Percentiles rank a stretch among this genome's conserved stretches.
Evolutionary conservation across 2,797 vertebrate genomes (phyloP).

Genomic region (Pipistrellus kuhlii): DNA sequence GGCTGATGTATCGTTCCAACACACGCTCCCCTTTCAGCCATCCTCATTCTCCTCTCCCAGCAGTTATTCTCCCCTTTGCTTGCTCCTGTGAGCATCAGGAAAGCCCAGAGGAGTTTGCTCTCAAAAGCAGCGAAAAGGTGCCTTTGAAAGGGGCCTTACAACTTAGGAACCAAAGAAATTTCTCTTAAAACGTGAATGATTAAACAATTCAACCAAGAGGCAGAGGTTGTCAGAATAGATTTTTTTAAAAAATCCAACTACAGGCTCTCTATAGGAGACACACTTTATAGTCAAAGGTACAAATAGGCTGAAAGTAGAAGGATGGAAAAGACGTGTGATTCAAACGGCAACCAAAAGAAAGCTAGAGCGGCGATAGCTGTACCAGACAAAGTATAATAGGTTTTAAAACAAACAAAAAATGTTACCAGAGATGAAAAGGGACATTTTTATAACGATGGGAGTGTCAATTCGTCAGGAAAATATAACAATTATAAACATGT

Average conservation of each 20-base stretch:
- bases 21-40: rapidly evolving
- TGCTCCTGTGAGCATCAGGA: not conserved
- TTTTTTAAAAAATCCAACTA: not conserved
- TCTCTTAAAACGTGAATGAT: not conserved
- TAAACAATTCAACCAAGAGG: not conserved
- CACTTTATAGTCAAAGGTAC: not conserved
- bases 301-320: not conserved
- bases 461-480: not conserved
- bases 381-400: not conserved
- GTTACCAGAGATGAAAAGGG: not conserved
- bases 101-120: not conserved
- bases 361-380: not conserved
- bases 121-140: not conserved
- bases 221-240: not conserved
- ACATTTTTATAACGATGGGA: not conserved
- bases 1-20: not conserved
- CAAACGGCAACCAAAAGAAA: not conserved
- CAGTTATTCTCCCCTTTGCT: not conserved
- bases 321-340: not conserved
- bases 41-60: not conserved
- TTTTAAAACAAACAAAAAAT: not conserved
- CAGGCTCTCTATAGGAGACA: not conserved
- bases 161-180: not conserved
- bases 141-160: not conserved
- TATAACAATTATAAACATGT: not conserved